These are phyloP conservation scores for Pandemis heparana DNA, from an alignment of 2,888 invertebrate species.

Conservation along the genomic window DNA sequence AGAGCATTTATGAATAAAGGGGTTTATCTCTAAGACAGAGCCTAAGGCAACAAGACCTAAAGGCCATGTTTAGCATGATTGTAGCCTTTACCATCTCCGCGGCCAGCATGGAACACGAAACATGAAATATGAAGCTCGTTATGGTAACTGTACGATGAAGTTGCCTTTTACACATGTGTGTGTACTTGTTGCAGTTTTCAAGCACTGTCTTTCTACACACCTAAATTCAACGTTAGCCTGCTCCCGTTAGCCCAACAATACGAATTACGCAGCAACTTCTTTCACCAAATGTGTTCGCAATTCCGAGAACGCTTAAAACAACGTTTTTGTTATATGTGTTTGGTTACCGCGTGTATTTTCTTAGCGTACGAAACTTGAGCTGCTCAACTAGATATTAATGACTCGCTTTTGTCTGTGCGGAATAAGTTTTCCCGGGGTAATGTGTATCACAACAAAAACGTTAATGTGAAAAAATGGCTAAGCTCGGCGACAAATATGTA, in stretches of 20 bases:
- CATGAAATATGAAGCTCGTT: too few relatives aligned
- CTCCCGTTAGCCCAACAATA: not conserved
- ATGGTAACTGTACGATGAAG: too few relatives aligned
- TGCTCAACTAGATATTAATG: constrained; percentile 20
- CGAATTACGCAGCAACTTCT: not conserved
- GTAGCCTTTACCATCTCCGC: too few relatives aligned
- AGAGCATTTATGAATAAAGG: too few relatives aligned
- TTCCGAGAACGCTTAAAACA: constrained; percentile 7
- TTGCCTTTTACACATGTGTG: too few relatives aligned
- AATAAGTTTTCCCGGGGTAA: constrained; percentile 5
- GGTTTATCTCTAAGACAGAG: too few relatives aligned
- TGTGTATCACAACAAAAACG: not conserved
- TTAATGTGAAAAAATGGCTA: too few relatives aligned
- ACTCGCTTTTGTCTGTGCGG: constrained; percentile 9
- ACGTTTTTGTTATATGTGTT: constrained; percentile 16
- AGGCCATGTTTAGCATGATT: too few relatives aligned
- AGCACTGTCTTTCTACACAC: not conserved
- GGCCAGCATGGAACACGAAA: too few relatives aligned
- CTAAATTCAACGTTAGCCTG: not conserved
- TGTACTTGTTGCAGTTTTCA: not conserved
- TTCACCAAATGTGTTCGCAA: not conserved
- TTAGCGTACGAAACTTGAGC: constrained; percentile 16
- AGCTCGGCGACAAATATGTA: too few relatives aligned
- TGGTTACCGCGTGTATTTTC: constrained; percentile 10
- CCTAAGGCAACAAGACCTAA: too few relatives aligned